Conservation (phyloP, 2,797 vertebrate species). For the Oreortyx pictus region DNA sequence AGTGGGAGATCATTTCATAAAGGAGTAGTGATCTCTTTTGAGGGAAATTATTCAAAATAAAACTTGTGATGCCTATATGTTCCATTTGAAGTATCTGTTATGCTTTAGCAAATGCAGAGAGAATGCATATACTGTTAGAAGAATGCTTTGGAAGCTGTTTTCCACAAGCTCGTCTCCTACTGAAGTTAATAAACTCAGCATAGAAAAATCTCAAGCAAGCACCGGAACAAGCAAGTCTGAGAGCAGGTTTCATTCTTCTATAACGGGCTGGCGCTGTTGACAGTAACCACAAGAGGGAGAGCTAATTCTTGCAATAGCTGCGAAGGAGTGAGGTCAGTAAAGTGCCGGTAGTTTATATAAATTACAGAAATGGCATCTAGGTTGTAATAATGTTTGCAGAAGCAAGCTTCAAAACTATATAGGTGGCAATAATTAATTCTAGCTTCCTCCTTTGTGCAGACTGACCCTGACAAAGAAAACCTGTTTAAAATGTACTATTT, state of each 20-base stretch:
- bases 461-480: constrained; percentile 35
- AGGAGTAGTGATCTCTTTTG: background rate
- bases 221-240: background rate
- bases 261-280: background rate
- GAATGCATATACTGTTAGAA: accelerated
- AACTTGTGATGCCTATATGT: background rate
- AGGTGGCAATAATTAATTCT: constrained; percentile 65
- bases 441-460: background rate
- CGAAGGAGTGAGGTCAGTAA: constrained; percentile 47
- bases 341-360: constrained; percentile 52
- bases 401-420: constrained; percentile 52
- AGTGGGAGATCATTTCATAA: background rate
- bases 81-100: background rate
- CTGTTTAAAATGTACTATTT: constrained; percentile 6
- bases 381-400: constrained; percentile 52
- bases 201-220: background rate
- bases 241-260: background rate
- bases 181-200: background rate
- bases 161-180: background rate
- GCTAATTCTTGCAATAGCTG: constrained; percentile 39
- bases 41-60: background rate
- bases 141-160: background rate
- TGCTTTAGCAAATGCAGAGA: background rate
- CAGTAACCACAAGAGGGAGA: background rate
- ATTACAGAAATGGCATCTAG: constrained; percentile 52